A percentile compares a stretch with the other conserved stretches of the same genome.
These are phyloP conservation scores for Periophthalmus magnuspinnatus DNA, from an alignment of 2,797 vertebrate species.

Conservation along the genomic window DNA sequence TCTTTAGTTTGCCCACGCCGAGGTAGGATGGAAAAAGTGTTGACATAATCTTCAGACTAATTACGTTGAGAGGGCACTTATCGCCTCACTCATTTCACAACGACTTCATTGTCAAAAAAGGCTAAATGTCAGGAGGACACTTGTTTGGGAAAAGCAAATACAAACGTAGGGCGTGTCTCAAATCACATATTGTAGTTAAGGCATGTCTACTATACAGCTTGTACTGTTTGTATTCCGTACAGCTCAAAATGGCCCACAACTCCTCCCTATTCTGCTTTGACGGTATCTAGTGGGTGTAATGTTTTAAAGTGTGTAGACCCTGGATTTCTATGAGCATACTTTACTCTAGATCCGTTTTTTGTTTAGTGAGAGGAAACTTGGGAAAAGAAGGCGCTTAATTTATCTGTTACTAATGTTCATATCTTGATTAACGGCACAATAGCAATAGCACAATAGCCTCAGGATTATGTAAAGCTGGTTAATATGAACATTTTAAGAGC, in stretches of 20 bases:
- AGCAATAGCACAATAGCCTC: no score
- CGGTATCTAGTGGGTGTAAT: conserved; percentile 5
- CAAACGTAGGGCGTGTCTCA: conserved; percentile 16
- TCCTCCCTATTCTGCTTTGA: conserved; percentile 8
- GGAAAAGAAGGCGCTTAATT: no score
- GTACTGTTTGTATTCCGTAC: conserved; percentile 21
- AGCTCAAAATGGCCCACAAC: conserved; percentile 21
- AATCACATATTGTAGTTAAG: conserved; percentile 53
- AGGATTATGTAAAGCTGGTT: no score
- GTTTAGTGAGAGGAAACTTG: no score
- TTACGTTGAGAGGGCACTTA: conserved; percentile 46
- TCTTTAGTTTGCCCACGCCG: conserved; percentile 57
- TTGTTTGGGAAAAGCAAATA: conserved; percentile 11
- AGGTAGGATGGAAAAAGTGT: conserved; percentile 37
- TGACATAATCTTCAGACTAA: conserved; percentile 63
- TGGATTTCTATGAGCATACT: neutral
- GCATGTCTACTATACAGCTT: conserved; percentile 38
- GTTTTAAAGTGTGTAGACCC: neutral
- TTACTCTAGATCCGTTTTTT: no score
- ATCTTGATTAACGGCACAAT: no score
- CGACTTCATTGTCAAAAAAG: conserved; percentile 9
- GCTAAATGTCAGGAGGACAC: neutral
- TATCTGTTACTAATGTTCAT: no score
- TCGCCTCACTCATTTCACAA: conserved; percentile 15
- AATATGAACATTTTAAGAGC: no score